These are phyloP conservation scores for Graptemys geographica DNA, from an alignment of 2,797 vertebrate species.

Conservation along the genomic window DNA sequence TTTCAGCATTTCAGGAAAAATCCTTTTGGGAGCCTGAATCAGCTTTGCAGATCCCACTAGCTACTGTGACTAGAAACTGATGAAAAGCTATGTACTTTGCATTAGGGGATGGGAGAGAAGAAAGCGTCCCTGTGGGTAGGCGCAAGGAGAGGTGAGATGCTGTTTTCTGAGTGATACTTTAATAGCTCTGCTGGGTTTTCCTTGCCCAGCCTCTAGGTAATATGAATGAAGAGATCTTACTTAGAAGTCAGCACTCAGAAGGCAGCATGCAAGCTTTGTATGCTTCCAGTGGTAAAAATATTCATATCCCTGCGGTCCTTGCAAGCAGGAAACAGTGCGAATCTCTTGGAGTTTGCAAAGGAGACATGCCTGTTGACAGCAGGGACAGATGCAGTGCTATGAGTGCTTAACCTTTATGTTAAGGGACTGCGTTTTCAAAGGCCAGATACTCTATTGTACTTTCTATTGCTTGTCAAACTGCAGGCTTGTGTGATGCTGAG, in stretches of 20 bases:
- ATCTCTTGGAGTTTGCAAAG: neutral
- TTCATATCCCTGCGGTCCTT: neutral
- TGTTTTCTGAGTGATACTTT: neutral
- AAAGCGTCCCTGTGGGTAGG: neutral
- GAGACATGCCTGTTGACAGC: neutral
- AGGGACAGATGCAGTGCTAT: accelerated
- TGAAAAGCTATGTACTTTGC: neutral
- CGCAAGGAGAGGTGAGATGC: accelerated
- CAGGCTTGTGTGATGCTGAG: accelerated
- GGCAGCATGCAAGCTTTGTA: neutral
- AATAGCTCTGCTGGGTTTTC: neutral
- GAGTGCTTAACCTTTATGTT: neutral
- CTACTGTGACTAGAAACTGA: neutral
- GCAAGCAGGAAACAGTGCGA: neutral
- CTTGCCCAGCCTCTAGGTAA: neutral
- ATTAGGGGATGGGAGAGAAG: neutral
- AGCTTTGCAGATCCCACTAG: neutral
- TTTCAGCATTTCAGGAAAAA: neutral
- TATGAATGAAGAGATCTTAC: constrained; percentile 34
- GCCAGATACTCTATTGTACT: neutral
- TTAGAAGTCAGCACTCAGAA: constrained; percentile 1
- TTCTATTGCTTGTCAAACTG: neutral
- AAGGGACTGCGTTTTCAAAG: neutral
- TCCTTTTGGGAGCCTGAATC: neutral
- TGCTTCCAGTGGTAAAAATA: neutral